Evolutionary conservation across 2,797 vertebrate species (phyloP).

Genomic region (Psittacula echo): DNA sequence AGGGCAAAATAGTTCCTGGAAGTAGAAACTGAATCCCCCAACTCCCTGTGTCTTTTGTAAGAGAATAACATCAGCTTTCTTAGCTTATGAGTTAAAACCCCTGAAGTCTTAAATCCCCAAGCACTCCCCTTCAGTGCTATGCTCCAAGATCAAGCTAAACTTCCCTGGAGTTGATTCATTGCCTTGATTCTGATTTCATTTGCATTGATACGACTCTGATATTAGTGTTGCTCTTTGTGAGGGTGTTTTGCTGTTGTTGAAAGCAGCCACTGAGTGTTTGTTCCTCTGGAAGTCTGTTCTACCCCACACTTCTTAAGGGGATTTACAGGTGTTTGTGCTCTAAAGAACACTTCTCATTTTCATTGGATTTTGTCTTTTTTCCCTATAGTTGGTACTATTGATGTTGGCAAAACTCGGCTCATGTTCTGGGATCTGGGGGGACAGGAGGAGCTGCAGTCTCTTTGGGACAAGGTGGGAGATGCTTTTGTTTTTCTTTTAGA

Average conservation of each 20-base stretch:
- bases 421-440: conserved; percentile 99
- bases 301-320: neutral
- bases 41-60: rapidly evolving
- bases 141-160: neutral
- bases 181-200: neutral
- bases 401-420: conserved; percentile 92
- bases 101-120: neutral
- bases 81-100: neutral
- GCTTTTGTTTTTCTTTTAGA: neutral
- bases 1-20: neutral
- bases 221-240: neutral
- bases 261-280: neutral
- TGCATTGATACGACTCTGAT: rapidly evolving
- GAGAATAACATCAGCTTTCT: neutral
- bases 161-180: neutral
- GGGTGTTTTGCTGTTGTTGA: neutral
- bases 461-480: conserved; percentile 95
- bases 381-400: conserved; percentile 92
- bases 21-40: neutral
- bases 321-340: neutral
- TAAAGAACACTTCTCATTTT: neutral
- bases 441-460: conserved; percentile 94
- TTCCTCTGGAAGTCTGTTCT: neutral
- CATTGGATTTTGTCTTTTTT: neutral
- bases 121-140: neutral